phyloP scores from a whole-genome alignment of 2,888 invertebrate genomes.

The Melanotus villosus region DNA sequence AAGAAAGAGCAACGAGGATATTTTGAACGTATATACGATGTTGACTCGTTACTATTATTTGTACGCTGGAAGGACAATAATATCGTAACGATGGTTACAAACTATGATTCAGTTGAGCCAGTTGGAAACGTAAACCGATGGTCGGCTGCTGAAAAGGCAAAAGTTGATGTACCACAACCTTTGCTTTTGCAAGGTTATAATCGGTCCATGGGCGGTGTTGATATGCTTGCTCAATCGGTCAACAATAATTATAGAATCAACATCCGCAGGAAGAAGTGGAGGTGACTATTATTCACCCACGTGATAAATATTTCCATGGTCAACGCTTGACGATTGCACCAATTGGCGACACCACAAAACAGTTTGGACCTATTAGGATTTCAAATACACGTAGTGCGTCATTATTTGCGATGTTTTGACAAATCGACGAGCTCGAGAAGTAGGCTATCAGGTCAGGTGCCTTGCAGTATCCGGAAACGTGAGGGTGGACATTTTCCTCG shows the following conservation, averaged over 20 bases:
- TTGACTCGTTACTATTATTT: neutral
- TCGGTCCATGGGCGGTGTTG: constrained; percentile 38
- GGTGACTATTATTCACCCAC: constrained; percentile 1
- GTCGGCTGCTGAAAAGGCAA: constrained; percentile 23
- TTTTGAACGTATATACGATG: neutral
- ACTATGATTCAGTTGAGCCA: constrained; percentile 15
- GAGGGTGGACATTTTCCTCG: too few species aligned
- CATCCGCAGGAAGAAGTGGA: constrained; percentile 25
- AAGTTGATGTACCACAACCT: constrained; percentile 37
- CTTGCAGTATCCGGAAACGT: too few species aligned
- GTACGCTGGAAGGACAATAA: neutral
- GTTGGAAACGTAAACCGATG: constrained; percentile 30
- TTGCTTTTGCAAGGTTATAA: constrained; percentile 30
- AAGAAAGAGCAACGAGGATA: too few species aligned
- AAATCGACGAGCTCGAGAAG: too few species aligned
- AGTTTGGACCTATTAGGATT: too few species aligned
- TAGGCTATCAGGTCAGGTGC: too few species aligned
- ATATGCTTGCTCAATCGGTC: constrained; percentile 33
- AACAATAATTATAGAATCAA: constrained; percentile 29
- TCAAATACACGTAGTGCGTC: too few species aligned
- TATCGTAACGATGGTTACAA: neutral
- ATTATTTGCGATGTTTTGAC: too few species aligned
- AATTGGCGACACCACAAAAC: neutral
- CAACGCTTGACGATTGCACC: too few species aligned
- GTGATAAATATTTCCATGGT: too few species aligned